A percentile compares a stretch with the other conserved stretches of the same genome.
Evolutionary conservation across 2,888 invertebrate species (phyloP).

Genomic region (Catocala nupta): DNA sequence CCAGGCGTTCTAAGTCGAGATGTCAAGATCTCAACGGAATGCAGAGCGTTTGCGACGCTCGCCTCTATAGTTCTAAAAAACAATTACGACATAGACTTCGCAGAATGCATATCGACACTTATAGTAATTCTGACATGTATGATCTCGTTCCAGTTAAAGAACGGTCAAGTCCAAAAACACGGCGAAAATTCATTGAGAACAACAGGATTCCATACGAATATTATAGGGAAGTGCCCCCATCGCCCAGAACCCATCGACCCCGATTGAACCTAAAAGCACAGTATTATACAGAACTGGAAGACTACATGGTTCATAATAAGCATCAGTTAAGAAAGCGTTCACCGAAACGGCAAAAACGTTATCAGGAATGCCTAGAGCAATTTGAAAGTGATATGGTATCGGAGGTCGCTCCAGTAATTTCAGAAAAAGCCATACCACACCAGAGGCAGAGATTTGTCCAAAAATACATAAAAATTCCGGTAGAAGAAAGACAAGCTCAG

Average conservation of each 20-base stretch:
- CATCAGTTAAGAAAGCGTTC: conserved; percentile 34
- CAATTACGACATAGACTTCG: conserved; percentile 55
- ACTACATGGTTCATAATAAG: conserved; percentile 46
- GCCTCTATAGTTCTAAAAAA: conserved; percentile 67
- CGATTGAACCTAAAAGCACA: conserved; percentile 75
- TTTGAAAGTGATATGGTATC: conserved; percentile 50
- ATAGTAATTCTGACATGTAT: conserved; percentile 73
- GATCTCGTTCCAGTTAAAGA: conserved; percentile 81
- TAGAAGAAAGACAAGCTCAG: conserved; percentile 31
- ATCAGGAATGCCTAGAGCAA: conserved; percentile 37
- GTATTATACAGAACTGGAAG: conserved; percentile 64
- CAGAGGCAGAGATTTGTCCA: conserved; percentile 11
- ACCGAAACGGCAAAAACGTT: conserved; percentile 41
- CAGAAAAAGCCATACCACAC: conserved; percentile 26
- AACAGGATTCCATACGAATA: conserved; percentile 57
- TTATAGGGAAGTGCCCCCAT: conserved; percentile 77
- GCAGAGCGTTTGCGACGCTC: conserved; percentile 74
- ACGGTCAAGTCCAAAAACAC: conserved; percentile 75
- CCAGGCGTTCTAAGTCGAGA: conserved; percentile 24
- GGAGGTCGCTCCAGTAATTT: conserved; percentile 25
- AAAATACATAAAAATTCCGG: conserved; percentile 25
- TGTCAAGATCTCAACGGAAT: conserved; percentile 62
- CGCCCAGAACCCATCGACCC: conserved; percentile 74
- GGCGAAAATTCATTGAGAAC: conserved; percentile 69
- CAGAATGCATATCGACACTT: conserved; percentile 55